Evolutionary conservation across 2,797 vertebrate species (phyloP), one percentile per base, ranked within the genome.

Genomic region (Catharus ustulatus): DNA sequence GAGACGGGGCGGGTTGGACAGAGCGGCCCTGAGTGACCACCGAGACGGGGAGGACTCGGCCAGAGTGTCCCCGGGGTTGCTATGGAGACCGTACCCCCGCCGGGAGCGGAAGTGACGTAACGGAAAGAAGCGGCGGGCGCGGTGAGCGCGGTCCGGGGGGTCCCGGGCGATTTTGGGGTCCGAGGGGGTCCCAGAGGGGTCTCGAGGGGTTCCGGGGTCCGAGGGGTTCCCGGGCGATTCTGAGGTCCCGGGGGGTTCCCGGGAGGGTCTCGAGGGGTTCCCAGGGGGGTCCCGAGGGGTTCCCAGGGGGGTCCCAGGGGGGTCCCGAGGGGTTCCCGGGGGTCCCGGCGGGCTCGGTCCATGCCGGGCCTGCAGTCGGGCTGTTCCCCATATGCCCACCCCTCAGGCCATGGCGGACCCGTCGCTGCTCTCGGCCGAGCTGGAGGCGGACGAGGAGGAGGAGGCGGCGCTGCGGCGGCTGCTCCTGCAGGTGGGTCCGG

Each of bases 81-180:
- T n/a, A n/a, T n/a, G n/a, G n/a, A n/a, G n/a, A n/a, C n/a, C n/a
- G n/a, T n/a, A n/a, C n/a, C n/a, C 18, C 15, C 18, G 22, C 27
- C 43, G 66, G 32, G 6, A 43, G 66, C 32, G 78, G 78, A 81
- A 61, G 55, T 36, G 26, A 15, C 16, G 9, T 1, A 1, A 0
- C 2, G 30, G 2, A 0, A 4, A 9, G 15, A 10, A 17, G 19
- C 24, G 32, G 74, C 4, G 59, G 38, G 32, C 5, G 30, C 23
- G 27, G 13, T 16, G 3, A 6, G 13, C 11, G 62, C 10, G 42
- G 42, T 17, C 6, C 5, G 22, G 15, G 11, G 32, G 48, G 1
- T n/a, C n/a, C n/a, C n/a, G n/a, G n/a, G n/a, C n/a, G n/a, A n/a
- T n/a, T n/a, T n/a, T n/a, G n/a, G n/a, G n/a, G n/a, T n/a, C n/a